Evolutionary conservation across 2,113 vertebrate species (phyloP).

Genomic region (Centropus unirufus): DNA sequence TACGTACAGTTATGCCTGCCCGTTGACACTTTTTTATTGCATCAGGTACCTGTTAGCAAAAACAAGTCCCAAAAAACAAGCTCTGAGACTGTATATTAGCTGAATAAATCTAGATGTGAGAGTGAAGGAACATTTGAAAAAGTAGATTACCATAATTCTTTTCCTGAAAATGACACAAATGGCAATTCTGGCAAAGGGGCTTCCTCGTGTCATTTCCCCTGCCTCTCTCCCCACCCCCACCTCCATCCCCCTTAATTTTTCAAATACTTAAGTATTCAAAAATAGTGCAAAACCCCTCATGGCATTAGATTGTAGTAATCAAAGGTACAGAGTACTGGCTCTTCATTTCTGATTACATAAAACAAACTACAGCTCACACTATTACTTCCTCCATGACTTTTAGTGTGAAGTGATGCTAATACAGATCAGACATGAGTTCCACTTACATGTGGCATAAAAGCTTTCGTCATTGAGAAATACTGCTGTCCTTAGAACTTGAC

Average conservation of each 20-base stretch:
- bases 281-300: not conserved
- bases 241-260: not conserved
- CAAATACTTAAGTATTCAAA: not conserved
- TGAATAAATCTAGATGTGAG: not conserved
- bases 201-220: not conserved
- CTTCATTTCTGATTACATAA: not conserved
- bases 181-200: not conserved
- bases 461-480: not conserved
- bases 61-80: not conserved
- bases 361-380: not conserved
- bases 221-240: too few species aligned
- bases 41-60: constrained; percentile 87
- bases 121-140: not conserved
- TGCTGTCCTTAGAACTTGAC: not conserved
- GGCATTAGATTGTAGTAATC: not conserved
- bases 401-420: not conserved
- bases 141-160: not conserved
- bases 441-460: not conserved
- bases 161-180: not conserved
- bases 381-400: not conserved
- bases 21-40: constrained; percentile 96
- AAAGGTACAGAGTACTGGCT: not conserved
- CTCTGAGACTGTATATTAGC: not conserved
- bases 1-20: constrained; percentile 97
- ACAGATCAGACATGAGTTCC: not conserved